Evolutionary conservation across 2,797 vertebrate genomes (phyloP), one percentile per base, ranked within the genome.

Genomic region (Falco novaeseelandiae): DNA sequence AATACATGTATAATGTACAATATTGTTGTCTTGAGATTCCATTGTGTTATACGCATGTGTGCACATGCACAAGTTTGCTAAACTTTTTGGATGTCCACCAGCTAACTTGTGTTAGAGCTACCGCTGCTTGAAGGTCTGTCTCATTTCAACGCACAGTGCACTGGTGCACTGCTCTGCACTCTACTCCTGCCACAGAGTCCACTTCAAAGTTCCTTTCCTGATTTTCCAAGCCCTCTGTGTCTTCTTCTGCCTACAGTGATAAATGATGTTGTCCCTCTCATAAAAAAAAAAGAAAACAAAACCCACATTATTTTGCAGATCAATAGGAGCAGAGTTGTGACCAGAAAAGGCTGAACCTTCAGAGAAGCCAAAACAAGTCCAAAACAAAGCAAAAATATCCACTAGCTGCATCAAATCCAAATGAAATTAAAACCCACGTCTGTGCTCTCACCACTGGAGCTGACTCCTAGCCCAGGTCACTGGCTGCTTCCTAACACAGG

Each of bases 131-230:
- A 77, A 85, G 42, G 63, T 40, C 11, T 38, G 4, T n/a, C 76
- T 71, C 2, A 0, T 69, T 62, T 34, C 17, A 25, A 38, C 0
- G 1, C n/a, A 23, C 48, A 7, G 6, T 14, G 13, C 32, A 10
- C 9, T 46, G 38, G 12, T 46, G 12, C n/a, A 36, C 6, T 40
- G 49, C 52, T 83, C 66, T 79, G 30, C 23, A 67, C 30, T 8
- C 21, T 62, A 19, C 2, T 76, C 4, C 42, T 84, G 22, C 10
- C 40, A 26, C 51, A 94, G 49, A 69, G 29, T n/a, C 65, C 40
- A 23, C 40, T 48, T 65, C 54, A 38, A 34, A 17, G 23, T 58
- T 29, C 34, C 30, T 51, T 23, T 42, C 36, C 34, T 48, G n/a
- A 23, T 62, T 32, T 79, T 84, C 66, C 79, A 87, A 93, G 18